phyloP scores from a whole-genome alignment of 2,113 vertebrate species.

The Carassius gibelio region DNA sequence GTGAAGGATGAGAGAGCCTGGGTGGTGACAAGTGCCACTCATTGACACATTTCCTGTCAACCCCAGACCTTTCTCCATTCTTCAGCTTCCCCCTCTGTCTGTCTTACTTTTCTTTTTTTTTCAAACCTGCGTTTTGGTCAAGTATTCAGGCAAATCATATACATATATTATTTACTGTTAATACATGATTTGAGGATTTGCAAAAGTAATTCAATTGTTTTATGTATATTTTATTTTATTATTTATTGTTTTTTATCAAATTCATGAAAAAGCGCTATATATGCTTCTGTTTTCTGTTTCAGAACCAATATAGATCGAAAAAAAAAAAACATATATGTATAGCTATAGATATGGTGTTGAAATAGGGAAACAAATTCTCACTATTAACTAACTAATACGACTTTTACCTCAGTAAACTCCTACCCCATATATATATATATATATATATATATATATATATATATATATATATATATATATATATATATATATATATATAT shows the following conservation, averaged over 20 bases:
- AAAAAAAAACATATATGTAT: too few species aligned
- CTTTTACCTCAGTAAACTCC: background rate
- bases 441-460: too few species aligned
- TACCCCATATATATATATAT: too few species aligned
- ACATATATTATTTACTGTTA: background rate
- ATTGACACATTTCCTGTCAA: slow-evolving; percentile 35
- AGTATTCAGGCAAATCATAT: background rate
- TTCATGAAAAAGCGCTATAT: background rate
- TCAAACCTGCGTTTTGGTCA: background rate
- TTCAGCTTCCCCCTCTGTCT: slow-evolving; percentile 22
- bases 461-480: too few species aligned
- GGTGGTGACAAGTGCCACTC: slow-evolving; percentile 67
- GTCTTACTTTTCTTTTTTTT: slow-evolving; percentile 35
- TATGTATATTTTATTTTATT: too few species aligned
- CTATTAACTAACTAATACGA: too few species aligned
- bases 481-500: too few species aligned
- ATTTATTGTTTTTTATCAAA: background rate
- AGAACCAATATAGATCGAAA: background rate
- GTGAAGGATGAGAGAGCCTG: slow-evolving; percentile 65
- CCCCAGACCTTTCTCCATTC: background rate
- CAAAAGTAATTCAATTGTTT: background rate
- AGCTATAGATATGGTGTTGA: background rate
- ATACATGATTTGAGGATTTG: background rate
- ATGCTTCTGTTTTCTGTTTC: background rate
- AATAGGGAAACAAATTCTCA: background rate